Percentiles rank a stretch among this genome's conserved stretches.
Evolutionary conservation across 2,113 vertebrate genomes (phyloP).

Genomic region (Lates calcarifer): DNA sequence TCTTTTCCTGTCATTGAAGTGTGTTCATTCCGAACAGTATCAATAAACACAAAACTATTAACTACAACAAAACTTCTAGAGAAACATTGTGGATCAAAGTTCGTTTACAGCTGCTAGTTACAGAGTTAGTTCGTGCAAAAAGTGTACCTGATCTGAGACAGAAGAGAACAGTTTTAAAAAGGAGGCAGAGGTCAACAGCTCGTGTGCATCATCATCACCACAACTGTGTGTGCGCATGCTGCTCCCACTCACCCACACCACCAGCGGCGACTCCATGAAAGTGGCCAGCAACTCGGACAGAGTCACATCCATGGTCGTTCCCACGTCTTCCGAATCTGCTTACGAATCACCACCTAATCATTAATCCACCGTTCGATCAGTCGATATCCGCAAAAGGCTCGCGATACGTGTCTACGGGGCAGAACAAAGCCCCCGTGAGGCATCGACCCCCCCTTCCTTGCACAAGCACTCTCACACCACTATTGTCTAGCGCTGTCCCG

Average conservation of each 20-base stretch:
- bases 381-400: conserved; percentile 47
- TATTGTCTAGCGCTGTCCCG: conserved; percentile 72
- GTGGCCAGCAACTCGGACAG: conserved; percentile 76
- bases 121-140: neutral
- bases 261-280: conserved; percentile 80
- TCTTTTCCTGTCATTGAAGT: neutral
- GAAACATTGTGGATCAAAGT: too few species aligned
- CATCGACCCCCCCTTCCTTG: conserved; percentile 45
- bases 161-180: neutral
- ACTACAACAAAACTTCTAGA: neutral
- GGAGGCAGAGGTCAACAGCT: neutral
- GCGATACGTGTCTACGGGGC: conserved; percentile 40
- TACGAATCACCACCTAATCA: conserved; percentile 16
- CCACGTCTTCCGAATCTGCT: neutral
- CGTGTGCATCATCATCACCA: neutral
- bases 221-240: conserved; percentile 23
- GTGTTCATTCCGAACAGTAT: neutral
- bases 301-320: conserved; percentile 74
- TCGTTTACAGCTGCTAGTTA: neutral
- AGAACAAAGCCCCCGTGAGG: conserved; percentile 77
- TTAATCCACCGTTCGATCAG: conserved; percentile 39
- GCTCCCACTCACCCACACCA: conserved; percentile 76
- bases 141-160: neutral
- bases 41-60: neutral
- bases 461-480: conserved; percentile 54